phyloP scores from a whole-genome alignment of 2,888 invertebrate species.

The Cremastinae sp. region DNA sequence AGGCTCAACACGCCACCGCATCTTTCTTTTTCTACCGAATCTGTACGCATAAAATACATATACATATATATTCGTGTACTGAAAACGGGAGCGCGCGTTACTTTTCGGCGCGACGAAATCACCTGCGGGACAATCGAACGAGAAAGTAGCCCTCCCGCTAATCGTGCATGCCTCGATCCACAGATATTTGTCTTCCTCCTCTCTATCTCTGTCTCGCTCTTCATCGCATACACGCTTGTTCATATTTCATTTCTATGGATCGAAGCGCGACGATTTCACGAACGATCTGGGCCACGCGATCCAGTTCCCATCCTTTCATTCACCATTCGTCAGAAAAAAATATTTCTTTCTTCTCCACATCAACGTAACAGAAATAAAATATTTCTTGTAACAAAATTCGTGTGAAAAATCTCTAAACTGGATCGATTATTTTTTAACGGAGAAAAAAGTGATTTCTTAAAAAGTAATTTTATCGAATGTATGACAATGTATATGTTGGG shows the following conservation, averaged over 20 bases:
- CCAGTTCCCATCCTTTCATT: slow-evolving; percentile 41
- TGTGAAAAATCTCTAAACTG: no score
- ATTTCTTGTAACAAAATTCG: background rate
- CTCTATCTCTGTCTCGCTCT: background rate
- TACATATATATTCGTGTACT: slow-evolving; percentile 9
- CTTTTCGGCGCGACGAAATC: slow-evolving; percentile 34
- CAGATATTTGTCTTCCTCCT: background rate
- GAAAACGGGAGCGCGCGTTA: background rate
- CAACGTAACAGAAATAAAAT: background rate
- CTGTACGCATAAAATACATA: slow-evolving; percentile 11
- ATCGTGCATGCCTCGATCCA: slow-evolving; percentile 21
- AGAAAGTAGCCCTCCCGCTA: slow-evolving; percentile 52
- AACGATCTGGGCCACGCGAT: slow-evolving; percentile 54
- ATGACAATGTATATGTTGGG: no score
- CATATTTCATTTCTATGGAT: slow-evolving; percentile 37
- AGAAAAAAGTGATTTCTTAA: slow-evolving; percentile 2
- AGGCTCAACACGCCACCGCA: no score
- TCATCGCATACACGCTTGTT: background rate
- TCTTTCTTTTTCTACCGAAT: background rate
- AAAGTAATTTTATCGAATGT: background rate
- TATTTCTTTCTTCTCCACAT: background rate
- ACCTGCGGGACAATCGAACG: slow-evolving; percentile 49
- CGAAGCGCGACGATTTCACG: slow-evolving; percentile 50
- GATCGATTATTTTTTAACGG: no score
- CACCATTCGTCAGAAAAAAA: slow-evolving; percentile 25